A percentile compares a stretch with the other conserved stretches of the same genome.
Evolutionary conservation across 2,888 invertebrate species (phyloP).

Genomic region (Malacosoma neustria): DNA sequence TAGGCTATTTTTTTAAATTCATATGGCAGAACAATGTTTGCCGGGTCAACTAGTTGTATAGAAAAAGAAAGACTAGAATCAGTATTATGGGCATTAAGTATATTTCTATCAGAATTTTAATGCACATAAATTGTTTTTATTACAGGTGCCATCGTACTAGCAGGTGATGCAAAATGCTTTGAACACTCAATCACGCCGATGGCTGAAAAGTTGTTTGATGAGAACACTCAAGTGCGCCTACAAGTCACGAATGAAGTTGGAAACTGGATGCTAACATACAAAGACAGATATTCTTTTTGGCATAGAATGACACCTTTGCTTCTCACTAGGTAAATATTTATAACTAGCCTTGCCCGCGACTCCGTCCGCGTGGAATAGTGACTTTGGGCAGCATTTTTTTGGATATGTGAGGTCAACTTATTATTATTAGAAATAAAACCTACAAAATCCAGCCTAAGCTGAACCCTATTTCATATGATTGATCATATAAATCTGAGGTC

Average conservation of each 20-base stretch:
- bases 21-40: too few relatives aligned
- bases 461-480: too few relatives aligned
- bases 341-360: too few relatives aligned
- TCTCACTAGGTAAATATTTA: constrained; percentile 87
- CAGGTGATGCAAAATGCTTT: constrained; percentile 82
- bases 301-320: constrained; percentile 89
- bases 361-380: too few relatives aligned
- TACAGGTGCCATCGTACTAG: constrained; percentile 76
- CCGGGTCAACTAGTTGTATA: too few relatives aligned
- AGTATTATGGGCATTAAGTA: background rate
- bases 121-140: constrained; percentile 2
- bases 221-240: constrained; percentile 83
- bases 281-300: constrained; percentile 93
- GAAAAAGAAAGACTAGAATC: background rate
- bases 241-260: constrained; percentile 86
- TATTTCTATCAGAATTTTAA: background rate
- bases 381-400: too few relatives aligned
- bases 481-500: too few relatives aligned
- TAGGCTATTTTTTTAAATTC: too few relatives aligned
- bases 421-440: too few relatives aligned
- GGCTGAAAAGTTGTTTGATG: constrained; percentile 91
- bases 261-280: constrained; percentile 83
- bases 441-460: too few relatives aligned
- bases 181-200: constrained; percentile 85
- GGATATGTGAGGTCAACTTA: too few relatives aligned